Base-by-base conservation (phyloP, 2,797 vertebrate species). In the Clarias fuscus region DNA sequence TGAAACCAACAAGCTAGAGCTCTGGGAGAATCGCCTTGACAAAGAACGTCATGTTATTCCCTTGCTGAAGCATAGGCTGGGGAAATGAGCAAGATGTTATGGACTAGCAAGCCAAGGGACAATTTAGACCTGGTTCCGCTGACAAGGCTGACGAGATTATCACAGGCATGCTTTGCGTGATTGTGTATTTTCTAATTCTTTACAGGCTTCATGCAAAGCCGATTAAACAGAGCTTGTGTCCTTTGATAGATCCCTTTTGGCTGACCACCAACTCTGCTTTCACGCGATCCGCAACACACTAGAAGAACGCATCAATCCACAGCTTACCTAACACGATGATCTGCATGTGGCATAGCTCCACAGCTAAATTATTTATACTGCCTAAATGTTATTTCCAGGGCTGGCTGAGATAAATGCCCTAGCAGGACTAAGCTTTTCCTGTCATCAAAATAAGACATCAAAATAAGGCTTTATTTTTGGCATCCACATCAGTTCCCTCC, bases 211-310 rank as follows among this genome's bases (percentile, higher is more conserved):
- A 79, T 53, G 76, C 27, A 73, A 84, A 80, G 75, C 76, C 0
- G 30, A 73, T 81, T 87, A 81, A 81, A 67, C 67, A 18, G 67
- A 72, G 75, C 86, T 48, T 75, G 75, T 75, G 68, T 87, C 59
- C 70, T 85, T 43, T 78, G 62, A 72, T 76, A 43, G 78, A 85
- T 64, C 30, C n/a, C 30, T 73, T 33, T 76, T 75, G 68, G 83
- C 81, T 86, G 71, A 82, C 73, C 53, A 78, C 68, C 48, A 37
- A 62, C 78, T 85, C 33, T 58, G 86, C 48, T 33, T 64, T 84
- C 22, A 18, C 37, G 73, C 7, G 86, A 92, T 90, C 91, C 90
- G 82, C 91, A 82, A 90, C 92, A 93, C 92, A 91, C 92, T 93
- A 92, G 87, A 78, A 88, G 91, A 53, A 88, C 90, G 84, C 82